A percentile compares a stretch with the other conserved stretches of the same genome.
Conservation (phyloP, 2,113 vertebrate species). For the Neodontobutis hainanensis region DNA sequence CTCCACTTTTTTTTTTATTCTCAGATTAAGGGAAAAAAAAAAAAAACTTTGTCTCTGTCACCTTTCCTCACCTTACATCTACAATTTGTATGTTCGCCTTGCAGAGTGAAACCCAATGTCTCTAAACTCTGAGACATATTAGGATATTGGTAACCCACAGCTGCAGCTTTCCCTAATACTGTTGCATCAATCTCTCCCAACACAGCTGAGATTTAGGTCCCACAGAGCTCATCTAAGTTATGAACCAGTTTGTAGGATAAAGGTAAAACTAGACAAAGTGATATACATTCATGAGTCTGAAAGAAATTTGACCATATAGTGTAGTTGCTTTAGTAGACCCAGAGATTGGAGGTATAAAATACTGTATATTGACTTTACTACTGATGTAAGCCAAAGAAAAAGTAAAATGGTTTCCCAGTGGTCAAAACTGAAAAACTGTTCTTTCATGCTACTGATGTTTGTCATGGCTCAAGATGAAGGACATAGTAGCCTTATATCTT, state of each 20-base stretch:
- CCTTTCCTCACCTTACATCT: slow-evolving; percentile 26
- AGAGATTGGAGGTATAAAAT: neutral
- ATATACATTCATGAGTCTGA: slow-evolving; percentile 52
- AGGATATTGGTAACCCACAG: slow-evolving; percentile 22
- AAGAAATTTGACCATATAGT: slow-evolving; percentile 52
- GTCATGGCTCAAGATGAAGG: too few species aligned
- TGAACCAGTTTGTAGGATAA: slow-evolving; percentile 30
- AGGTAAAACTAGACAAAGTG: slow-evolving; percentile 50
- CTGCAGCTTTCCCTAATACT: slow-evolving; percentile 36
- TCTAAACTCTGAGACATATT: neutral
- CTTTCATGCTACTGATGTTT: too few species aligned
- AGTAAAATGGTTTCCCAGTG: too few species aligned
- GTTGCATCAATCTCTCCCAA: slow-evolving; percentile 27
- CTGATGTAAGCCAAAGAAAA: too few species aligned
- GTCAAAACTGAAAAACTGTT: too few species aligned
- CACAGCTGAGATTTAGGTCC: slow-evolving; percentile 31
- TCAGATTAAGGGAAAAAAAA: neutral
- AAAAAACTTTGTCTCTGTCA: neutral
- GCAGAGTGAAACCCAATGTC: neutral
- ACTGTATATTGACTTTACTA: too few species aligned
- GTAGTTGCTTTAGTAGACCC: neutral
- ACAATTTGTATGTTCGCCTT: slow-evolving; percentile 15
- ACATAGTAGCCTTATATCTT: too few species aligned
- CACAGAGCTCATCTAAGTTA: slow-evolving; percentile 46
- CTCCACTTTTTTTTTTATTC: slow-evolving; percentile 22